phyloP scores from a whole-genome alignment of 2,797 vertebrate genomes.

The Platyrinchus mystaceus region DNA sequence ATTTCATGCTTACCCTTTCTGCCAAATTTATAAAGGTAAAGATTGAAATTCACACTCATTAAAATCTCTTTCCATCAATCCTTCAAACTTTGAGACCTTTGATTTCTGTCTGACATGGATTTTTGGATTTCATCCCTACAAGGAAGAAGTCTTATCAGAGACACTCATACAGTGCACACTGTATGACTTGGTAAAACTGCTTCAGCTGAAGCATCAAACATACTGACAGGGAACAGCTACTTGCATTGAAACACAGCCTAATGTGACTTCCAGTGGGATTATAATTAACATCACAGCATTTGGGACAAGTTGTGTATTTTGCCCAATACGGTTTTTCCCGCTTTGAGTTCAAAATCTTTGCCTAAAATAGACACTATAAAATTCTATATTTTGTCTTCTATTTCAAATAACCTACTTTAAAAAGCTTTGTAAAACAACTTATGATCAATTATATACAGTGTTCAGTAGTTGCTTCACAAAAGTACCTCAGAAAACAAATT shows the following conservation, averaged over 20 bases:
- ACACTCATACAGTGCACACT: slow-evolving; percentile 27
- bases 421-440: not conserved
- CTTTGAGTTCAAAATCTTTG: not conserved
- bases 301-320: not conserved
- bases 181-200: slow-evolving; percentile 50
- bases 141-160: slow-evolving; percentile 61
- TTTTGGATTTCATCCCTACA: slow-evolving; percentile 59
- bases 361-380: not conserved
- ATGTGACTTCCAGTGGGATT: slow-evolving; percentile 19
- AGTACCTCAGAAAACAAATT: not conserved
- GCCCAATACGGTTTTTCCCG: not conserved
- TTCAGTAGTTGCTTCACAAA: not conserved
- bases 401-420: not conserved
- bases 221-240: slow-evolving; percentile 25
- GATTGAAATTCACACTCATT: slow-evolving; percentile 60
- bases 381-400: not conserved
- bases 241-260: slow-evolving; percentile 29
- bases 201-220: slow-evolving; percentile 54
- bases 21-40: slow-evolving; percentile 48
- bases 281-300: not conserved
- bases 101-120: slow-evolving; percentile 72
- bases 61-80: slow-evolving; percentile 60
- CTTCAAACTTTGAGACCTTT: slow-evolving; percentile 51
- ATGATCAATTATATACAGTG: not conserved
- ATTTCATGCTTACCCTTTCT: slow-evolving; percentile 55